Evolutionary conservation across 2,797 vertebrate species (phyloP).

Genomic region (Argyrosomus regius): DNA sequence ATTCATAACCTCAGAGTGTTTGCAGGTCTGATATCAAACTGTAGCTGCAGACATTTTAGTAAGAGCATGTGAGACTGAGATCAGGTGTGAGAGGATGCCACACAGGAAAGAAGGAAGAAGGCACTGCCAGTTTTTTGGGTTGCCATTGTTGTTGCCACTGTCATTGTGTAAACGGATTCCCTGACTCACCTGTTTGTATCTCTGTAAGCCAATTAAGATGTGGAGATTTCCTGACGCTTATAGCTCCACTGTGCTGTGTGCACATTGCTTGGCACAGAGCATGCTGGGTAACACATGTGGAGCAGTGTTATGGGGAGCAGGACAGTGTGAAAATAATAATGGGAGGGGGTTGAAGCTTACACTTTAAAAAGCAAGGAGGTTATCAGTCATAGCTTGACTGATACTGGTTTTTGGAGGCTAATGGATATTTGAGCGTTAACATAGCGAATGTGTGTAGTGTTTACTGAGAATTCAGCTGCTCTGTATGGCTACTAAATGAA

Average conservation of each 20-base stretch:
- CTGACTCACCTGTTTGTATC: conserved; percentile 82
- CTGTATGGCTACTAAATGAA: neutral
- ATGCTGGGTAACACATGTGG: conserved; percentile 59
- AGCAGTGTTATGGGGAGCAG: conserved; percentile 16
- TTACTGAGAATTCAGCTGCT: neutral
- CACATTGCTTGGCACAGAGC: conserved; percentile 55
- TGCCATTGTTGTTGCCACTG: conserved; percentile 67
- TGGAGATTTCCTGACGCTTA: conserved; percentile 79
- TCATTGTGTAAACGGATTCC: conserved; percentile 79
- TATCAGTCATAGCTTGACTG: neutral
- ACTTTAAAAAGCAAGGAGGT: neutral
- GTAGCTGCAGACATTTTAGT: conserved; percentile 22
- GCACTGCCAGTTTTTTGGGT: conserved; percentile 19
- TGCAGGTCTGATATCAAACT: neutral
- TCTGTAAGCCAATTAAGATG: conserved; percentile 81
- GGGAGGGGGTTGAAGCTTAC: neutral
- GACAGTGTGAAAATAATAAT: conserved; percentile 6
- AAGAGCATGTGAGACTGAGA: conserved; percentile 10
- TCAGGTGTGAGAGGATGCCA: conserved; percentile 30
- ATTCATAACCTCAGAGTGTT: neutral
- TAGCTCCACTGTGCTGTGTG: conserved; percentile 62
- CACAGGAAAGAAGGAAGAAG: neutral
- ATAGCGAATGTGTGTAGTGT: neutral
- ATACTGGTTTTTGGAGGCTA: neutral
- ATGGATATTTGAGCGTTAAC: neutral